These are phyloP conservation scores for Illadopsis cleaveri DNA, from an alignment of 2,113 vertebrate genomes.

Conservation along the genomic window DNA sequence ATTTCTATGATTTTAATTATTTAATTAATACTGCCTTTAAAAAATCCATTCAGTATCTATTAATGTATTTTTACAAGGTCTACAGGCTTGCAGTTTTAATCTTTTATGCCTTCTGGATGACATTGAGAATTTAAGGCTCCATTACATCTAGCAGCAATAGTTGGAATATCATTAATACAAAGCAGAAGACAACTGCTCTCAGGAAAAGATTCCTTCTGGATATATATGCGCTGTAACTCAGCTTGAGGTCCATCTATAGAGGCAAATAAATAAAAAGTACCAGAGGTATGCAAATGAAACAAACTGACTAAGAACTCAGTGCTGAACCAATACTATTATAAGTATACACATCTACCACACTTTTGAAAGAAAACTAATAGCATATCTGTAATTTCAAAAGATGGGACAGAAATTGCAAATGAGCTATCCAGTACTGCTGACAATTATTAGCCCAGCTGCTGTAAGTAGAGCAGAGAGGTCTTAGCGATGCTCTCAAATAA, in stretches of 20 bases:
- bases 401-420: not conserved
- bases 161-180: not conserved
- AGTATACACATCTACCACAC: not conserved
- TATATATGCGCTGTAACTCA: not conserved
- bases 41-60: not conserved
- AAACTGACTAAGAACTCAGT: not conserved
- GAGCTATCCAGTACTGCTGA: not conserved
- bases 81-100: not conserved
- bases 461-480: not conserved
- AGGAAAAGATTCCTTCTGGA: not conserved
- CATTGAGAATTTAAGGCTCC: not conserved
- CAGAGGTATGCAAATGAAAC: not conserved
- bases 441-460: not conserved
- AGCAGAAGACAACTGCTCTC: not conserved
- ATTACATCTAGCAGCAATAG: not conserved
- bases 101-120: not conserved
- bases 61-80: not conserved
- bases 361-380: not conserved
- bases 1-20: not conserved
- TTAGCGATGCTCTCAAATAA: not conserved
- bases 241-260: not conserved
- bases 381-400: not conserved
- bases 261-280: not conserved
- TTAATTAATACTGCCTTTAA: not conserved
- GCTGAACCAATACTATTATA: not conserved